A percentile compares a stretch with the other conserved stretches of the same genome.
phyloP scores from a whole-genome alignment of 2,797 vertebrate species.

The Xyrichtys novacula region DNA sequence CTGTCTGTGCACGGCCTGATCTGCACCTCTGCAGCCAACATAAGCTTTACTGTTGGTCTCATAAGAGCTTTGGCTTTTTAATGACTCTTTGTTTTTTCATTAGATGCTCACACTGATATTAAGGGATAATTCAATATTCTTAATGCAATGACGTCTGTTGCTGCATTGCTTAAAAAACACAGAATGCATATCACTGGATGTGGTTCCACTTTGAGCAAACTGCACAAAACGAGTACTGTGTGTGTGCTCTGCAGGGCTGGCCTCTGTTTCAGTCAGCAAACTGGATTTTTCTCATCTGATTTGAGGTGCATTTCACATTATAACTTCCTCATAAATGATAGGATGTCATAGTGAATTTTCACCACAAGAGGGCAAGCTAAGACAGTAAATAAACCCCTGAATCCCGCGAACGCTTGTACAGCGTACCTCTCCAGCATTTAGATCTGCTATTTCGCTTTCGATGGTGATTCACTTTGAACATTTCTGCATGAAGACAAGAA shows the following conservation, averaged over 20 bases:
- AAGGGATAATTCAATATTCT: conserved; percentile 36
- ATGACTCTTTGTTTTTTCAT: conserved; percentile 28
- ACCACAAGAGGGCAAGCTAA: conserved; percentile 82
- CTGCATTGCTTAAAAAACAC: conserved; percentile 27
- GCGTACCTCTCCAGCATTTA: conserved; percentile 5
- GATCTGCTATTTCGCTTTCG: neutral
- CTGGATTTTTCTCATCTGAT: conserved; percentile 17
- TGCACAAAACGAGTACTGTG: too few species aligned
- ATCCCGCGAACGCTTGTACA: neutral
- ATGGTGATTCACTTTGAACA: neutral
- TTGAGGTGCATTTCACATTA: neutral
- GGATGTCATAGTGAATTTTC: neutral
- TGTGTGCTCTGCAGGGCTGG: neutral
- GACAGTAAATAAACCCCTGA: conserved; percentile 44
- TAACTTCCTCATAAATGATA: neutral
- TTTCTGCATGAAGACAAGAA: conserved; percentile 13
- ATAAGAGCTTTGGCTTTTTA: conserved; percentile 44
- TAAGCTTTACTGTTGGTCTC: conserved; percentile 19
- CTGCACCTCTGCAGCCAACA: conserved; percentile 53
- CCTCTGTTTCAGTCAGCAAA: neutral
- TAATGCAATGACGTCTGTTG: conserved; percentile 16
- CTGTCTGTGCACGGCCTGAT: conserved; percentile 70
- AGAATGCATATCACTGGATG: neutral
- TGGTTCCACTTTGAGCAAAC: too few species aligned
- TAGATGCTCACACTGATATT: conserved; percentile 2